Conservation (phyloP, 2,113 vertebrate species). For the Nycticebus coucang region DNA sequence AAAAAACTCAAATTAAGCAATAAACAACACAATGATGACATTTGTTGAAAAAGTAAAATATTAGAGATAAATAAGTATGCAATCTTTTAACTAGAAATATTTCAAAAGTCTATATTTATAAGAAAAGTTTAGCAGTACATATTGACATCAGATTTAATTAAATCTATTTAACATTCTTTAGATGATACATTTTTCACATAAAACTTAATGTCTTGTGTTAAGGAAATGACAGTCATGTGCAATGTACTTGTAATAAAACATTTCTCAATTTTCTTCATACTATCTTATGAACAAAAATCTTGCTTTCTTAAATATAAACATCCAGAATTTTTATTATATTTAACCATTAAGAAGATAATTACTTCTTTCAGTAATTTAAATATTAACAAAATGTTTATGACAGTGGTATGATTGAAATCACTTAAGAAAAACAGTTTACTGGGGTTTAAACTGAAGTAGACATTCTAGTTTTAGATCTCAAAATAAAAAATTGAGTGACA, state of each 20-base stretch:
- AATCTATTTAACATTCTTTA: not conserved
- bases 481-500: not conserved
- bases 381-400: not conserved
- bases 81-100: constrained; percentile 31
- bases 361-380: constrained; percentile 23
- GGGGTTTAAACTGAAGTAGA: not conserved
- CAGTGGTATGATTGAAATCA: not conserved
- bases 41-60: constrained; percentile 56
- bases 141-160: constrained; percentile 35
- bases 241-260: not conserved
- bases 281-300: constrained; percentile 26
- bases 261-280: constrained; percentile 33
- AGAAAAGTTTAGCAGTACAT: constrained; percentile 60
- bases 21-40: constrained; percentile 63
- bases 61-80: constrained; percentile 22
- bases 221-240: not conserved
- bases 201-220: not conserved
- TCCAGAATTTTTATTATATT: not conserved
- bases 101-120: constrained; percentile 18
- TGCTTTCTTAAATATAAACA: constrained; percentile 4
- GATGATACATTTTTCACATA: not conserved
- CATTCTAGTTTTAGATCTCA: not conserved
- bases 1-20: constrained; percentile 71
- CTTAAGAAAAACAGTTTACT: constrained; percentile 1
- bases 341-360: not conserved